Conservation (phyloP, 2,113 vertebrate species). For the Pseudopipra pipra region DNA sequence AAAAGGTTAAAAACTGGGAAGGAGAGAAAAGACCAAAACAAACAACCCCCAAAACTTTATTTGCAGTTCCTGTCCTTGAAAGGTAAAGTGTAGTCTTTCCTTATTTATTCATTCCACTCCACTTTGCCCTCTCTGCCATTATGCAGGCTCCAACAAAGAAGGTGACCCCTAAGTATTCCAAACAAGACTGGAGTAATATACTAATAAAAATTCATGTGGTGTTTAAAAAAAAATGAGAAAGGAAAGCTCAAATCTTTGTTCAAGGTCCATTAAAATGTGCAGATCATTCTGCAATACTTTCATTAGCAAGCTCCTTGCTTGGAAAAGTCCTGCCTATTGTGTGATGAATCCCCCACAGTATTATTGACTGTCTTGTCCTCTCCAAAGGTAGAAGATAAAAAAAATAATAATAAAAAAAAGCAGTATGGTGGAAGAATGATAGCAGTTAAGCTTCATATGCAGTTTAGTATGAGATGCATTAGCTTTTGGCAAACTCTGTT, state of each 20-base stretch:
- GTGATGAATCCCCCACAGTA: slow-evolving; percentile 4
- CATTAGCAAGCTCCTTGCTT: neutral
- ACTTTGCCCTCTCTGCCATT: slow-evolving; percentile 37
- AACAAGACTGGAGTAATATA: slow-evolving; percentile 46
- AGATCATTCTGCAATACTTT: neutral
- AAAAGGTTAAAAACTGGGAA: neutral
- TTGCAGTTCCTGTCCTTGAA: slow-evolving; percentile 35
- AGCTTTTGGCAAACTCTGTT: neutral
- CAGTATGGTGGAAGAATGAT: neutral
- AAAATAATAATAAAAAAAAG: neutral
- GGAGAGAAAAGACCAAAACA: neutral
- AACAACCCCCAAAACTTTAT: neutral
- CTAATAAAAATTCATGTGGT: slow-evolving; percentile 57
- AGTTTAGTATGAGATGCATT: neutral
- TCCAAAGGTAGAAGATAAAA: neutral
- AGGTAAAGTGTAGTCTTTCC: neutral
- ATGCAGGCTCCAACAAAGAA: slow-evolving; percentile 8
- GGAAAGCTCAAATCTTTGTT: slow-evolving; percentile 43
- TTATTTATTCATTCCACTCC: slow-evolving; percentile 33
- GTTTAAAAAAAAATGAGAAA: neutral
- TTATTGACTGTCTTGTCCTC: slow-evolving; percentile 19
- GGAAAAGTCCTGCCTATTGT: neutral
- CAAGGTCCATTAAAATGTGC: slow-evolving; percentile 53
- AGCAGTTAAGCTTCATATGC: neutral
- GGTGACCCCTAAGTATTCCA: slow-evolving; percentile 56